These are phyloP conservation scores for Enteromius trimaculatus DNA, from an alignment of 2,797 vertebrate genomes.

Conservation along the genomic window DNA sequence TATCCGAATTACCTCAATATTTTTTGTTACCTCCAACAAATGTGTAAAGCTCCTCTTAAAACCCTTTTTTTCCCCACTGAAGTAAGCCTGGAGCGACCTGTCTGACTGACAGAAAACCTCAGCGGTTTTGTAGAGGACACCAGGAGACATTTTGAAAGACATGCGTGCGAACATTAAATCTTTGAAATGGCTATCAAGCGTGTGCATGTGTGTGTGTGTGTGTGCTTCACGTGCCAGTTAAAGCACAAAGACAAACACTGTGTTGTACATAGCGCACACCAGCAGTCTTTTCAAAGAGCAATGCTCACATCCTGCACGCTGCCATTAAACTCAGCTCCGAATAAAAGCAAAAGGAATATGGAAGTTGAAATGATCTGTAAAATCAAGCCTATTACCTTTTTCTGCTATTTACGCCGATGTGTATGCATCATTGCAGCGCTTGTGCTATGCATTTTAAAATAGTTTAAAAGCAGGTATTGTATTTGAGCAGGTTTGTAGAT, in stretches of 20 bases:
- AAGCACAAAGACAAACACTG: background rate
- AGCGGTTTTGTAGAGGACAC: slow-evolving; percentile 62
- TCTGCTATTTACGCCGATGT: slow-evolving; percentile 6
- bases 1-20: slow-evolving; percentile 7
- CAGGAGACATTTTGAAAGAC: slow-evolving; percentile 10
- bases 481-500: background rate
- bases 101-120: slow-evolving; percentile 67
- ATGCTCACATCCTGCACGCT: background rate
- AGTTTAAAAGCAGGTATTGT: background rate
- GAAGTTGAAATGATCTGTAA: slow-evolving; percentile 34
- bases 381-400: slow-evolving; percentile 25
- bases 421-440: background rate
- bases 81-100: slow-evolving; percentile 70
- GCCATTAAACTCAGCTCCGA: slow-evolving; percentile 8
- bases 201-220: background rate
- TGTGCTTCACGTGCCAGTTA: slow-evolving; percentile 1
- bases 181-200: background rate
- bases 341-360: slow-evolving; percentile 17
- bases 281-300: background rate
- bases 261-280: background rate
- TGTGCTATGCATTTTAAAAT: background rate
- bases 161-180: background rate
- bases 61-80: background rate
- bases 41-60: slow-evolving; percentile 21
- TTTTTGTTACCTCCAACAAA: slow-evolving; percentile 1